Evolutionary conservation across 2,113 vertebrate genomes (phyloP).

Genomic region (Catharus minimus): DNA sequence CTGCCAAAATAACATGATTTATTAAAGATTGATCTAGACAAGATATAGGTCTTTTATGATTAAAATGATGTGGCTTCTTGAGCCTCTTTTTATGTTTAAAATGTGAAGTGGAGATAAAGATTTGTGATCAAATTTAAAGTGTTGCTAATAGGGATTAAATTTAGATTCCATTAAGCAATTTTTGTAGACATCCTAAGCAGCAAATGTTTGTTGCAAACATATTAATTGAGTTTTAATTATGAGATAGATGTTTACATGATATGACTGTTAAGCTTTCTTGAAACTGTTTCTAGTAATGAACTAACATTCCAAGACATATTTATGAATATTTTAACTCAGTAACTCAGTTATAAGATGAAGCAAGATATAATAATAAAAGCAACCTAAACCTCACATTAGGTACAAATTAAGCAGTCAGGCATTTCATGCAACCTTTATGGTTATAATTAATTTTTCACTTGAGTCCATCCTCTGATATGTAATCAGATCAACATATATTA

Average conservation of each 20-base stretch:
- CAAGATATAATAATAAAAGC: conserved; percentile 35
- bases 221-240: conserved; percentile 62
- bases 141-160: conserved; percentile 33
- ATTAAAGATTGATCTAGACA: background rate
- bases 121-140: conserved; percentile 42
- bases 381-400: background rate
- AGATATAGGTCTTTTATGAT: background rate
- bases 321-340: conserved; percentile 25
- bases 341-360: conserved; percentile 1
- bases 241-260: conserved; percentile 37
- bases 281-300: conserved; percentile 42
- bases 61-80: background rate
- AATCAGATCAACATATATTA: background rate
- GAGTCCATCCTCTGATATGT: conserved; percentile 20
- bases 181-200: conserved; percentile 15
- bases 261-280: conserved; percentile 42
- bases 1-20: background rate
- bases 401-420: conserved; percentile 30
- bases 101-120: conserved; percentile 7
- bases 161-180: conserved; percentile 31
- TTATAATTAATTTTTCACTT: conserved; percentile 53
- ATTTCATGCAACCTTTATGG: conserved; percentile 16
- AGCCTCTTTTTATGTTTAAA: conserved; percentile 7
- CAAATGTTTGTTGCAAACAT: conserved; percentile 49
- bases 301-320: background rate